Conservation (phyloP, 2,113 vertebrate genomes). For the Coracopsis vasa region DNA sequence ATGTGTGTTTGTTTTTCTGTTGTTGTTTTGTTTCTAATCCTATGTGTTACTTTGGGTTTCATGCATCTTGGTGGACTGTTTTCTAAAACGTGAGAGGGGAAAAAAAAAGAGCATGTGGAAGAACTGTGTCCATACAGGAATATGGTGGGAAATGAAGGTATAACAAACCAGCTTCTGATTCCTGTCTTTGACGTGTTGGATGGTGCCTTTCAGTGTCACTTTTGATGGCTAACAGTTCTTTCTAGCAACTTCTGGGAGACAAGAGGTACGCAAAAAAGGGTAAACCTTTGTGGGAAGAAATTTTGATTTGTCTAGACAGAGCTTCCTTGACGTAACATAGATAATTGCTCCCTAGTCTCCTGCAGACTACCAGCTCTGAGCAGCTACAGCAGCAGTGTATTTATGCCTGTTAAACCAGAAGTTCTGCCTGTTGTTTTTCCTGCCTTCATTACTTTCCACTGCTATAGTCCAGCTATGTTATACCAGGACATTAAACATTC, state of each 20-base stretch:
- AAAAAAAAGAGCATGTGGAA: neutral
- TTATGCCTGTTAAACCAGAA: slow-evolving; percentile 52
- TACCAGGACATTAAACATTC: neutral
- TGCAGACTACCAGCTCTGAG: neutral
- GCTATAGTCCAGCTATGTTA: neutral
- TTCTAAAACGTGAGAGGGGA: neutral
- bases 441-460: slow-evolving; percentile 20
- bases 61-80: neutral
- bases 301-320: slow-evolving; percentile 15
- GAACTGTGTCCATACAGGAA: neutral
- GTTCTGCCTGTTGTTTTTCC: slow-evolving; percentile 47
- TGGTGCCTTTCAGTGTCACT: neutral
- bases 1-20: neutral
- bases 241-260: neutral
- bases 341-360: neutral
- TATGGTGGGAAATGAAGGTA: neutral
- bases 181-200: neutral
- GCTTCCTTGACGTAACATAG: neutral
- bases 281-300: neutral
- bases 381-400: neutral
- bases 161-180: neutral
- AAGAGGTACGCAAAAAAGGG: neutral
- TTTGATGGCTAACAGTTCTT: neutral
- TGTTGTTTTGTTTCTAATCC: neutral
- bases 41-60: neutral